phyloP scores from a whole-genome alignment of 2,888 invertebrate genomes.

The Drosophila fungiperda region DNA sequence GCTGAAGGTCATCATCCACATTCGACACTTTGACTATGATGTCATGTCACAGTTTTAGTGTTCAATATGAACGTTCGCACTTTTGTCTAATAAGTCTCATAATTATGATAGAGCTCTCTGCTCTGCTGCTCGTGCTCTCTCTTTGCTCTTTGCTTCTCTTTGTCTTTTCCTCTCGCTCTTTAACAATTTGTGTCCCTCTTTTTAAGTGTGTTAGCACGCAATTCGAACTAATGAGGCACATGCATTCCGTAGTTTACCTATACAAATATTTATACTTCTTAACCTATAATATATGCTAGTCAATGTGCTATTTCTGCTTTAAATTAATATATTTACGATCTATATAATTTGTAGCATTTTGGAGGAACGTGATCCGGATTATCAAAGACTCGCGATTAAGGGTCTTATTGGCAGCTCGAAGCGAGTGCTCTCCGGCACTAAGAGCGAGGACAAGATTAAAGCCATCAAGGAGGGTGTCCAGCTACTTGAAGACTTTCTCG shows the following conservation, averaged over 20 bases:
- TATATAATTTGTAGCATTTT: constrained; percentile 85
- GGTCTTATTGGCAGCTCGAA: constrained; percentile 90
- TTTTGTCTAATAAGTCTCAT: constrained; percentile 52
- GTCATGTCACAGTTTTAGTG: constrained; percentile 74
- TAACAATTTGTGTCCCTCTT: not conserved
- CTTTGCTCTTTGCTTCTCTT: not conserved
- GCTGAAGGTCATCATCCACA: constrained; percentile 45
- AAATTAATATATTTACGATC: constrained; percentile 14
- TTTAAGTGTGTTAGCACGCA: constrained; percentile 2
- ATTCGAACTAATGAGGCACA: constrained; percentile 6
- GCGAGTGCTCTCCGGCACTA: constrained; percentile 90
- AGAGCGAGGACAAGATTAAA: constrained; percentile 90
- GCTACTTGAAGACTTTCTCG: constrained; percentile 90
- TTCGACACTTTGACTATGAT: constrained; percentile 63
- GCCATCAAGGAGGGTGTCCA: constrained; percentile 91
- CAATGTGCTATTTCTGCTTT: not conserved
- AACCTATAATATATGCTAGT: constrained; percentile 4
- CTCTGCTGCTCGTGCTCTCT: constrained; percentile 12
- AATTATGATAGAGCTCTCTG: constrained; percentile 46
- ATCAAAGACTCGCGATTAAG: constrained; percentile 90
- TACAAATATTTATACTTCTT: constrained; percentile 25
- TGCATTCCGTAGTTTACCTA: constrained; percentile 35
- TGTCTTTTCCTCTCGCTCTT: not conserved
- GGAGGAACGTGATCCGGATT: constrained; percentile 91
- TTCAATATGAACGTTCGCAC: constrained; percentile 30